These are phyloP conservation scores for Triplophysa yarkandensis DNA, from an alignment of 2,797 vertebrate genomes.

Conservation along the genomic window DNA sequence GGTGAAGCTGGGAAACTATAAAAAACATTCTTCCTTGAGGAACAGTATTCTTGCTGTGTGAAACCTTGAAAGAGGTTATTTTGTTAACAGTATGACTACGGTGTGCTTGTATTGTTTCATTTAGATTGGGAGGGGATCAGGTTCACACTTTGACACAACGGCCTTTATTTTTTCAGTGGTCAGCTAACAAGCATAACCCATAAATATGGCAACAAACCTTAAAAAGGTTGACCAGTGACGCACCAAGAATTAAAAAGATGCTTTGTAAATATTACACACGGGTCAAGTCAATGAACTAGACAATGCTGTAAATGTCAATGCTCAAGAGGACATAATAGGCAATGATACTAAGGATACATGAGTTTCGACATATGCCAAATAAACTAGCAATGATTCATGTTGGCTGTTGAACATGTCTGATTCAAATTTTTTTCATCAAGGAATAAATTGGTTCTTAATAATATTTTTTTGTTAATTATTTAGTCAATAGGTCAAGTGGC, in stretches of 20 bases:
- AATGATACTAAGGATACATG: neutral
- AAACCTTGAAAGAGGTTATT: neutral
- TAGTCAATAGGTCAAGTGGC: too few species aligned
- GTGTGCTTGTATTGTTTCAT: neutral
- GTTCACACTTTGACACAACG: neutral
- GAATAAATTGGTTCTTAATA: too few species aligned
- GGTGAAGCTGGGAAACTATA: neutral
- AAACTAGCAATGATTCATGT: neutral
- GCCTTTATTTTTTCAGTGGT: neutral
- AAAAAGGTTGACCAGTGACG: neutral
- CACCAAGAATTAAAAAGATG: neutral
- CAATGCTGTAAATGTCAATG: neutral
- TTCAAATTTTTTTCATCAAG: too few species aligned
- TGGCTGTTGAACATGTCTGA: neutral
- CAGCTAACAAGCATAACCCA: neutral
- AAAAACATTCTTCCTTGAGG: neutral
- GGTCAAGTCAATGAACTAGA: neutral
- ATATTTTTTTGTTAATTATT: too few species aligned
- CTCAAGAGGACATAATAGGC: neutral
- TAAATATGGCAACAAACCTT: neutral
- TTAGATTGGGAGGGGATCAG: neutral
- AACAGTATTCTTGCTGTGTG: neutral
- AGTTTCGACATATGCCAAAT: neutral
- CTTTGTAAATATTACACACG: neutral
- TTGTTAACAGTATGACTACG: neutral